Evolutionary conservation across 2,797 vertebrate species (phyloP).

Genomic region (Calcarius lapponicus): DNA sequence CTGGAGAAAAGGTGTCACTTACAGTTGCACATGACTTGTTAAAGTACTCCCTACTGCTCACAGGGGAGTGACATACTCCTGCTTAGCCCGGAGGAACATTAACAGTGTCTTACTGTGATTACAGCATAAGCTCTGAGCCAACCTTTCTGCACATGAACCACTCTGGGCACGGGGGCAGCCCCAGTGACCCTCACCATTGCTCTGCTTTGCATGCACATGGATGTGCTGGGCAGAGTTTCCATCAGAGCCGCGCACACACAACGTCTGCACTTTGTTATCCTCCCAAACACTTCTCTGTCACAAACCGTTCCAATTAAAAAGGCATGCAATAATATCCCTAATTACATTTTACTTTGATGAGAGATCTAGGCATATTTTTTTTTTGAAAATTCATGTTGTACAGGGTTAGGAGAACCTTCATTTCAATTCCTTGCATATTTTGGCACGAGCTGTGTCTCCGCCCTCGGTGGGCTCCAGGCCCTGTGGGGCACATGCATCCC

Average conservation of each 20-base stretch:
- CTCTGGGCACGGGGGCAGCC: background rate
- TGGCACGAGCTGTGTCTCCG: background rate
- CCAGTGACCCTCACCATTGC: background rate
- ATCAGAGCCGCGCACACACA: background rate
- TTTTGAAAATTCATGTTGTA: background rate
- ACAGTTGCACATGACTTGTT: background rate
- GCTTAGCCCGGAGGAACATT: background rate
- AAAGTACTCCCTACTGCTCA: background rate
- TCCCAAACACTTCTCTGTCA: constrained; percentile 44
- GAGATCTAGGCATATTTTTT: constrained; percentile 50
- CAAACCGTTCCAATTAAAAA: constrained; percentile 64
- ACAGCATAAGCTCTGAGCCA: background rate
- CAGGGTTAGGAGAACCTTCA: constrained; percentile 25
- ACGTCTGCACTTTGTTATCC: background rate
- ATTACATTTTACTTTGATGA: constrained; percentile 67
- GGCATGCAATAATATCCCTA: constrained; percentile 56
- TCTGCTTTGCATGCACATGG: rapidly evolving
- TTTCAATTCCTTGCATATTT: constrained; percentile 63
- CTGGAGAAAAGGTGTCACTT: background rate
- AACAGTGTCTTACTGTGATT: background rate
- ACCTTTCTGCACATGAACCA: background rate
- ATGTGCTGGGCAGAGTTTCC: background rate
- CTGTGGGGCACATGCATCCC: background rate
- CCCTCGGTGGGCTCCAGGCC: constrained; percentile 1
- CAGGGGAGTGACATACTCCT: background rate